A percentile compares a stretch with the other conserved stretches of the same genome.
phyloP scores from a whole-genome alignment of 2,797 vertebrate genomes.

The Tenualosa thibaudeaui region DNA sequence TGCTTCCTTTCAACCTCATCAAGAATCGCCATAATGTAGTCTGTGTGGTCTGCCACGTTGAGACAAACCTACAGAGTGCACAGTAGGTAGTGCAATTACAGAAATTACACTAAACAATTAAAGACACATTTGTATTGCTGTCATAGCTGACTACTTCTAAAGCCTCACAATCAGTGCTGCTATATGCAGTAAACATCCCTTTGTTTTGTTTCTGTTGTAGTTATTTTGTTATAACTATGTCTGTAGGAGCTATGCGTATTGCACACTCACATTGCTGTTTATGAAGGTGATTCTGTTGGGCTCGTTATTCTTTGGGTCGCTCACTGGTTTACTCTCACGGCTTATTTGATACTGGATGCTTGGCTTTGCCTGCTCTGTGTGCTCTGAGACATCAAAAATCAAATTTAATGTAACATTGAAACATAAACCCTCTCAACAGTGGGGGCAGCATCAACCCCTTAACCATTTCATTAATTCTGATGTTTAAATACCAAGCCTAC shows the following conservation, averaged over 20 bases:
- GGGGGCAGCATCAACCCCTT: background rate
- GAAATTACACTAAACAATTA: background rate
- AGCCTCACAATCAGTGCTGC: background rate
- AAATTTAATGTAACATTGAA: too few relatives aligned
- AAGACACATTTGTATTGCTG: background rate
- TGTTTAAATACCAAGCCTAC: background rate
- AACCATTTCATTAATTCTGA: background rate
- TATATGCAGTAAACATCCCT: background rate
- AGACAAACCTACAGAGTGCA: background rate
- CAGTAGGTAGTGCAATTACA: background rate
- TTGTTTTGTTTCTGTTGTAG: too few relatives aligned
- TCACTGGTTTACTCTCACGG: background rate
- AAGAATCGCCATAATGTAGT: slow-evolving; percentile 59
- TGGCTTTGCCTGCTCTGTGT: background rate
- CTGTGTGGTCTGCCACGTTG: slow-evolving; percentile 49
- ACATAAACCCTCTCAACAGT: too few relatives aligned
- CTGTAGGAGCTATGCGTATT: background rate
- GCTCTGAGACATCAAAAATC: background rate
- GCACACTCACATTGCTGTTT: background rate
- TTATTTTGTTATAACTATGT: background rate
- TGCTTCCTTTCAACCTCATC: slow-evolving; percentile 71
- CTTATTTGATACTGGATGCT: background rate
- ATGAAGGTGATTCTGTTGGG: background rate
- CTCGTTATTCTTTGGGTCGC: background rate
- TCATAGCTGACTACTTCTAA: background rate